phyloP scores from a whole-genome alignment of 2,888 invertebrate species.

The Diplolepis rosae region DNA sequence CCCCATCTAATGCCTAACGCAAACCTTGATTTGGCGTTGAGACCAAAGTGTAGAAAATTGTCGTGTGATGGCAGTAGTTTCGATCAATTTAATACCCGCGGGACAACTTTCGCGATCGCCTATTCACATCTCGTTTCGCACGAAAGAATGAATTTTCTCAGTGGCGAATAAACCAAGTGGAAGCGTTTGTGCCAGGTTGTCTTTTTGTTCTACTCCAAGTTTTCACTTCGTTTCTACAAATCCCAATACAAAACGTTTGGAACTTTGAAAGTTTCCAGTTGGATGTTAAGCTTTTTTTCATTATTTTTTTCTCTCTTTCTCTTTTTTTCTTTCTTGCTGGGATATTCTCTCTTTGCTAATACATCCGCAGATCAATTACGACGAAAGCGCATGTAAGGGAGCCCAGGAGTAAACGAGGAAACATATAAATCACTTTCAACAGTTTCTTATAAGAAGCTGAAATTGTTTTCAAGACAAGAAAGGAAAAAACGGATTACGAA shows the following conservation, averaged over 20 bases:
- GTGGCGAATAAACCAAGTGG: slow-evolving; percentile 45
- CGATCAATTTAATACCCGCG: slow-evolving; percentile 52
- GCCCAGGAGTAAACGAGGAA: slow-evolving; percentile 41
- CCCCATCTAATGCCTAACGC: slow-evolving; percentile 17
- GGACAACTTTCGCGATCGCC: slow-evolving; percentile 34
- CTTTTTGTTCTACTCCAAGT: slow-evolving; percentile 33
- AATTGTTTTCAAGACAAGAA: no score
- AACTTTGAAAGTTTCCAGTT: not conserved
- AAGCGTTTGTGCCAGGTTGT: slow-evolving; percentile 39
- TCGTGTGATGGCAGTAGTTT: slow-evolving; percentile 62
- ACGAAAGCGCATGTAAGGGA: slow-evolving; percentile 12
- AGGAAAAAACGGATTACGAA: no score
- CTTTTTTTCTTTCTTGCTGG: not conserved
- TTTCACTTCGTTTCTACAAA: slow-evolving; percentile 30
- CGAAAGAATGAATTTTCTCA: slow-evolving; percentile 46
- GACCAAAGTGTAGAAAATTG: slow-evolving; percentile 52
- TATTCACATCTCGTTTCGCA: slow-evolving; percentile 40
- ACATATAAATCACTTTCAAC: slow-evolving; percentile 49
- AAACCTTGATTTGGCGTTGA: slow-evolving; percentile 12
- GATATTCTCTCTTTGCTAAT: not conserved
- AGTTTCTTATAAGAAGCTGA: slow-evolving; percentile 45
- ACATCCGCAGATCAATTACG: not conserved
- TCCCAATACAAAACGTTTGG: not conserved
- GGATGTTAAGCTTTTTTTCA: not conserved
- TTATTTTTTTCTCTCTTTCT: slow-evolving; percentile 17